Base-by-base conservation (phyloP, 2,113 vertebrate genomes). In the Pygoscelis antarcticus region DNA sequence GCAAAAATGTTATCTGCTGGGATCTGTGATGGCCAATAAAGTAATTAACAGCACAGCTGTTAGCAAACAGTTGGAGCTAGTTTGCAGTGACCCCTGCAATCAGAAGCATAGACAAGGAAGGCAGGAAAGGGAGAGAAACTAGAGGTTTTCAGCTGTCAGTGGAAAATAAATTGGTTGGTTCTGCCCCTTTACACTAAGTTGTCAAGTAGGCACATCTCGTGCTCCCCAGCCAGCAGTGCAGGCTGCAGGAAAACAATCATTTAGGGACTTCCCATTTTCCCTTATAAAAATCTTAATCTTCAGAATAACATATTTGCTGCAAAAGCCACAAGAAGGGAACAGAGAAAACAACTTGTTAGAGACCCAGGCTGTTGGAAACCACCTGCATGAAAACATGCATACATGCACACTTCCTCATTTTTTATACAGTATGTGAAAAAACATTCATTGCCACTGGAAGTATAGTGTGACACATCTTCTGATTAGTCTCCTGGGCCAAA, bases 101-200 rank as follows among this genome's bases (percentile, higher is more conserved):
- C 52, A 91, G 46, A 89, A 90, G 34, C 5, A 70, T 61, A 83
- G 57, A 38, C 25, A 66, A 51, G 51, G 46, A 76, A 91, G n/a
- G 30, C 25, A 69, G 10, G 58, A 91, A 85, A 57, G 15, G 4
- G 20, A 85, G 42, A 91, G 69, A 89, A 93, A 70, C 6, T 8
- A 19, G 19, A 91, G 12, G 34, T 80, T 91, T 87, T 77, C 52
- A 77, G 32, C 52, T 94, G 83, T 83, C 65, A 93, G 12, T 60
- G 42, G 44, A 75, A 96, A 96, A 91, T 75, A 81, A 96, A 93
- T 94, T 85, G 36, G 25, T 81, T 92, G 25, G 29, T 66, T 93
- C 57, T 92, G 44, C 27, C 15, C n/a, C 66, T 91, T 81, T 30
- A 71, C 13, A 77, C 17, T n/a, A 34, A 83, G 44, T 15, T 92